These are phyloP conservation scores for Ctenopoma multispine DNA, from an alignment of 2,797 vertebrate genomes.

Conservation along the genomic window DNA sequence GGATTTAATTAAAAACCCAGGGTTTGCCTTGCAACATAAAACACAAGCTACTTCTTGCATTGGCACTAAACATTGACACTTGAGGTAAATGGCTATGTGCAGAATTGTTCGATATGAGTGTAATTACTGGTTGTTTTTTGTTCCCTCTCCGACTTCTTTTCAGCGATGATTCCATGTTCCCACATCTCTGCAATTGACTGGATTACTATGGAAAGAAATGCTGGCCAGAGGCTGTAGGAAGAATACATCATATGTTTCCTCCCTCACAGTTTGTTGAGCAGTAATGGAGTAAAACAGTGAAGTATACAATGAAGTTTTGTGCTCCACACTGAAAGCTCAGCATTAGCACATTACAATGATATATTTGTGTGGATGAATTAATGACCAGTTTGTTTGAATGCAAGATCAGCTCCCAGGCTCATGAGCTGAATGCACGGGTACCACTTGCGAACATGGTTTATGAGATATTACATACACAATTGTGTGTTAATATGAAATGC, in stretches of 20 bases:
- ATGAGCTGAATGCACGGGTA: slow-evolving; percentile 1
- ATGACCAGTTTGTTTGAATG: slow-evolving; percentile 49
- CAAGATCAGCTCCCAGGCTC: slow-evolving; percentile 39
- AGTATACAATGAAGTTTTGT: not conserved
- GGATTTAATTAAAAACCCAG: not conserved
- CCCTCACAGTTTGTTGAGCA: not conserved
- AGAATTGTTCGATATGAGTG: not conserved
- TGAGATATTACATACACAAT: slow-evolving; percentile 33
- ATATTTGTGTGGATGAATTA: slow-evolving; percentile 47
- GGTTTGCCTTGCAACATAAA: not conserved
- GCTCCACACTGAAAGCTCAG: slow-evolving; percentile 2
- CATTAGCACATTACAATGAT: slow-evolving; percentile 39
- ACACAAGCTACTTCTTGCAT: not conserved
- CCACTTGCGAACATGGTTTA: slow-evolving; percentile 48
- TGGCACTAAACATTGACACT: not conserved
- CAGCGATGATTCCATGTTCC: not conserved
- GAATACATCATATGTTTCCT: not conserved
- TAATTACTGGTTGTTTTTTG: not conserved
- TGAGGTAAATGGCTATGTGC: no score
- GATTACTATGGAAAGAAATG: no score
- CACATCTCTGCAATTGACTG: not conserved
- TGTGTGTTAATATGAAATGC: slow-evolving; percentile 48
- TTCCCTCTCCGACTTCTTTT: not conserved
- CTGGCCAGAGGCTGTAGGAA: not conserved
- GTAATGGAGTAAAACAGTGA: slow-evolving; percentile 3